phyloP scores from a whole-genome alignment of 1,140 invertebrate genomes.

The Lithobius niger region DNA sequence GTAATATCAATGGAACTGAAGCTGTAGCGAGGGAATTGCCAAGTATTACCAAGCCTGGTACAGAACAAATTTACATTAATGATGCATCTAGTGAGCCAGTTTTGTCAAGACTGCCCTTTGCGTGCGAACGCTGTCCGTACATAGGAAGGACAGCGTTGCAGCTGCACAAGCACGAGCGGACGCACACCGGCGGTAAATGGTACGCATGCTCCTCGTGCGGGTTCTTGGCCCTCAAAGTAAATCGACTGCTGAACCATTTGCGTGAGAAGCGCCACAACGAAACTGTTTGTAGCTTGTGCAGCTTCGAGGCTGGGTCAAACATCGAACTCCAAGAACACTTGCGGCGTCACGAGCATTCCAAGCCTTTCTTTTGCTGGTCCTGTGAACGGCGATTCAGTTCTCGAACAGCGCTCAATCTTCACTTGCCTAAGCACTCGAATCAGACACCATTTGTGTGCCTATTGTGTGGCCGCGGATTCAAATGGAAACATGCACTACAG shows the following conservation, averaged over 20 bases:
- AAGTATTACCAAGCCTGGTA: background rate
- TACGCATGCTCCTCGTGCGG: conserved; percentile 23
- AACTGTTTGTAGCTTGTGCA: conserved; percentile 37
- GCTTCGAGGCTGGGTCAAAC: conserved; percentile 31
- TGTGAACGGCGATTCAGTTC: conserved; percentile 40
- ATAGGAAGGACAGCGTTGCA: background rate
- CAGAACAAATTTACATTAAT: background rate
- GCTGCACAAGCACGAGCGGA: background rate
- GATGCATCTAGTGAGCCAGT: background rate
- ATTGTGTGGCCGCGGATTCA: conserved; percentile 43
- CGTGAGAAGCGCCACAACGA: conserved; percentile 34
- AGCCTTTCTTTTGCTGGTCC: conserved; percentile 39
- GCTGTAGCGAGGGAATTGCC: background rate
- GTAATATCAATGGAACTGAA: background rate
- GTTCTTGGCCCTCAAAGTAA: conserved; percentile 22
- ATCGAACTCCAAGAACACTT: conserved; percentile 35
- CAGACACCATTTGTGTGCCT: conserved; percentile 43
- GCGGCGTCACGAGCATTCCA: conserved; percentile 33
- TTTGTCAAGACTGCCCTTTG: background rate
- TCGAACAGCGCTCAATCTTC: conserved; percentile 36
- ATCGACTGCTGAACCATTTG: conserved; percentile 26
- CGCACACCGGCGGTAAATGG: conserved; percentile 4
- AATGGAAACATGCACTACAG: conserved; percentile 41
- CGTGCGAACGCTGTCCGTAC: background rate
- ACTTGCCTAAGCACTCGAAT: conserved; percentile 41